A percentile compares a stretch with the other conserved stretches of the same genome.
These are phyloP conservation scores for Acrossocheilus wenchowensis DNA, from an alignment of 2,797 vertebrate species.

Conservation along the genomic window DNA sequence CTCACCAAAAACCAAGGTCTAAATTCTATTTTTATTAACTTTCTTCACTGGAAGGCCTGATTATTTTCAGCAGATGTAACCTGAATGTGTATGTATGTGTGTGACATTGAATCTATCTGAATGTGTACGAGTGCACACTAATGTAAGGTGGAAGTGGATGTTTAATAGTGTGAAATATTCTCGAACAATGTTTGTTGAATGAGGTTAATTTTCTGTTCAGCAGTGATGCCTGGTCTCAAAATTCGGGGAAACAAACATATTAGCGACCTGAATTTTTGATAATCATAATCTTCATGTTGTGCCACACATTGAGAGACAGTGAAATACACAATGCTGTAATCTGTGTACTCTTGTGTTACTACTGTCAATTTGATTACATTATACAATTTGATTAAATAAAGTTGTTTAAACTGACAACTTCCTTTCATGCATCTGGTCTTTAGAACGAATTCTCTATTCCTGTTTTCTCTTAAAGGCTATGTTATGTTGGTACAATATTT, in stretches of 20 bases:
- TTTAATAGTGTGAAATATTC: constrained; percentile 39
- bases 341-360: constrained; percentile 78
- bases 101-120: constrained; percentile 21
- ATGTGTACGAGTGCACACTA: constrained; percentile 17
- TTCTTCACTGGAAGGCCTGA: constrained; percentile 65
- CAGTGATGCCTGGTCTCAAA: constrained; percentile 39
- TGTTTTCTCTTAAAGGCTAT: not conserved
- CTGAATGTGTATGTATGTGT: constrained; percentile 28
- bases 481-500: not conserved
- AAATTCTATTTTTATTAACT: constrained; percentile 39
- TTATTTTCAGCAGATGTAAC: constrained; percentile 61
- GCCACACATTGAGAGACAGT: constrained; percentile 62
- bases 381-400: constrained; percentile 74
- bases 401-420: constrained; percentile 44
- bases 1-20: constrained; percentile 21
- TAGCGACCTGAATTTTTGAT: constrained; percentile 61
- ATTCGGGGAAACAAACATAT: constrained; percentile 37
- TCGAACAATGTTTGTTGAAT: constrained; percentile 2
- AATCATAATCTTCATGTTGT: constrained; percentile 61
- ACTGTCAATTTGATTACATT: constrained; percentile 82
- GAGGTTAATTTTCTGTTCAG: constrained; percentile 25
- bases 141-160: constrained; percentile 1
- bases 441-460: not conserved
- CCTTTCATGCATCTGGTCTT: not conserved
- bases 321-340: constrained; percentile 71